Conservation (phyloP, 2,797 vertebrate species). For the Emydoidea blandingii region DNA sequence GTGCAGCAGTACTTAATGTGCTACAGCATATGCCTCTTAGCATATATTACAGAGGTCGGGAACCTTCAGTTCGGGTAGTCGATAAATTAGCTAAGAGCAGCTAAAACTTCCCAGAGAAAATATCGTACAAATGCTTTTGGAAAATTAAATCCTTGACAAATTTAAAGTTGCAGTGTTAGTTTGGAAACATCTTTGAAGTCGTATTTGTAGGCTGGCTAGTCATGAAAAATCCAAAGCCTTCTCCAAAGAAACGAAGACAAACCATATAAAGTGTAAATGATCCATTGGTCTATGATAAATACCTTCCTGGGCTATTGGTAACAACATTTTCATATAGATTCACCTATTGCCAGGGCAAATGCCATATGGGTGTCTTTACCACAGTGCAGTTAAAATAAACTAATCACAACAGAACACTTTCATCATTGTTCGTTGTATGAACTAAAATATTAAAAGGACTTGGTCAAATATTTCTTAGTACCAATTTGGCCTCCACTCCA, state of each 20-base stretch:
- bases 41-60: conserved; percentile 6
- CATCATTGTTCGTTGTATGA: not conserved
- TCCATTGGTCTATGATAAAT: not conserved
- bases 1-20: conserved; percentile 51
- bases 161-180: not conserved
- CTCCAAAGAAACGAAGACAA: not conserved
- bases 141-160: not conserved
- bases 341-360: conserved; percentile 25
- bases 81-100: not conserved
- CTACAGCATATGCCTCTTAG: conserved; percentile 50
- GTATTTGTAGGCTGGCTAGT: not conserved
- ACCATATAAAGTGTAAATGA: not conserved
- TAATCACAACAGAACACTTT: conserved; percentile 10
- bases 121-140: not conserved
- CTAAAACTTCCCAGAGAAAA: conserved; percentile 34
- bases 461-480: not conserved
- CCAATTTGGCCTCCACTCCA: not conserved
- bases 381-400: conserved; percentile 12
- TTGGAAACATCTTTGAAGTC: not conserved
- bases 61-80: conserved; percentile 7
- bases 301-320: conserved; percentile 2
- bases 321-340: conserved; percentile 2
- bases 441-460: not conserved
- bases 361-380: conserved; percentile 22
- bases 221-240: not conserved